Conservation (phyloP, 2,888 invertebrate species). For the Acanthoscelides obtectus region DNA sequence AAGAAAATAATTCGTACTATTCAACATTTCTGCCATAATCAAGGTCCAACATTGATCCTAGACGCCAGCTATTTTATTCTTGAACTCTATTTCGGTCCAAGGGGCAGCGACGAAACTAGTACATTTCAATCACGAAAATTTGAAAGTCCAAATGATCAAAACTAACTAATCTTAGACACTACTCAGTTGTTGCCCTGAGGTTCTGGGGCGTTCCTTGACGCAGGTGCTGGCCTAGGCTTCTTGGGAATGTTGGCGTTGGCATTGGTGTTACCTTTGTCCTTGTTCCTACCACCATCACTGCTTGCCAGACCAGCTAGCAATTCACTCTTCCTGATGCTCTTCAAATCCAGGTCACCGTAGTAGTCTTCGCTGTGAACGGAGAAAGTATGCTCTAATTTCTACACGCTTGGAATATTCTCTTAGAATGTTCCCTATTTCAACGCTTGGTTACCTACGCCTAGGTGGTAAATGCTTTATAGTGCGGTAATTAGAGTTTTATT, state of each 20-base stretch:
- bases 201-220: constrained; percentile 42
- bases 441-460: background rate
- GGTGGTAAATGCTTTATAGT: too few relatives aligned
- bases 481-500: too few relatives aligned
- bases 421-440: background rate
- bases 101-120: background rate
- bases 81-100: background rate
- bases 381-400: constrained; percentile 3
- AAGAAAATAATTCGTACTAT: too few relatives aligned
- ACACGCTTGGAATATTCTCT: background rate
- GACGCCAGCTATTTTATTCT: background rate
- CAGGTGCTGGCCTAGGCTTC: constrained; percentile 46
- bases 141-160: background rate
- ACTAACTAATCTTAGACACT: background rate
- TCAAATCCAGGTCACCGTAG: constrained; percentile 92
- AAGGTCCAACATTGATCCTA: too few relatives aligned
- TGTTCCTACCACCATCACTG: constrained; percentile 52
- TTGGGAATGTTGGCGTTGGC: constrained; percentile 40
- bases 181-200: constrained; percentile 32
- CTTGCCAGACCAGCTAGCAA: constrained; percentile 74
- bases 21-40: too few relatives aligned
- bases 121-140: too few relatives aligned
- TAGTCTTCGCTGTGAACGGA: constrained; percentile 85
- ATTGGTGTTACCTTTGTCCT: constrained; percentile 34
- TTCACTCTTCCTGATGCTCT: constrained; percentile 92